Evolutionary conservation across 2,113 vertebrate genomes (phyloP).

Genomic region (Marcusenius ussheri): DNA sequence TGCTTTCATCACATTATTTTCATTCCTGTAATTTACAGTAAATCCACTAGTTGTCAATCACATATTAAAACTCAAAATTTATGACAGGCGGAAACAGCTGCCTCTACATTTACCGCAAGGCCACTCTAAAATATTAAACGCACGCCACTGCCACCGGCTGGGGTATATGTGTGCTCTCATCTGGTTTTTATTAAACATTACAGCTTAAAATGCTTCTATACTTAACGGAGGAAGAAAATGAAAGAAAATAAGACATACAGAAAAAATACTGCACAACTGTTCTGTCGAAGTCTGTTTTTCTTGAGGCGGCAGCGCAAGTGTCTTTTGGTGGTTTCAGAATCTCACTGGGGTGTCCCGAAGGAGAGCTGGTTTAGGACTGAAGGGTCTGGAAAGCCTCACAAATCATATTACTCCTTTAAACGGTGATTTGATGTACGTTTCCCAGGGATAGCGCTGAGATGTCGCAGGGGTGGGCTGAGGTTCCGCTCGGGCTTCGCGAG

Average conservation of each 20-base stretch:
- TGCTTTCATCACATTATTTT: slow-evolving; percentile 62
- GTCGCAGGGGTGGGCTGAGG: slow-evolving; percentile 17
- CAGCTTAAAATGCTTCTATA: slow-evolving; percentile 47
- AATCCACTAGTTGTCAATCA: slow-evolving; percentile 71
- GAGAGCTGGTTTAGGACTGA: background rate
- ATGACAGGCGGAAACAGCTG: slow-evolving; percentile 63
- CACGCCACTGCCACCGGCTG: slow-evolving; percentile 52
- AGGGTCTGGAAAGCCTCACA: background rate
- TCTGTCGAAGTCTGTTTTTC: slow-evolving; percentile 23
- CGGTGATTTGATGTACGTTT: background rate
- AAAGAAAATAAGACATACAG: background rate
- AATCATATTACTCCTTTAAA: background rate
- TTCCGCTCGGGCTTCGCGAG: background rate
- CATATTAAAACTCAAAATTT: slow-evolving; percentile 54
- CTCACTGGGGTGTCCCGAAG: background rate
- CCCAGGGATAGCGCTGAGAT: background rate
- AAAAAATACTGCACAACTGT: background rate
- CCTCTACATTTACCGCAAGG: slow-evolving; percentile 66
- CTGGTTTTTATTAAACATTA: slow-evolving; percentile 68
- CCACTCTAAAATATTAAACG: slow-evolving; percentile 77
- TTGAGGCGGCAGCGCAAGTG: background rate
- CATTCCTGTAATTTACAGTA: slow-evolving; percentile 70
- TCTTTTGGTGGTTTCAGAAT: background rate
- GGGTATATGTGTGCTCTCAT: slow-evolving; percentile 61
- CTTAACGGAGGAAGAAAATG: slow-evolving; percentile 25